These are phyloP conservation scores for Acanthurus leucopareius DNA, from an alignment of 2,797 vertebrate species.

Conservation along the genomic window DNA sequence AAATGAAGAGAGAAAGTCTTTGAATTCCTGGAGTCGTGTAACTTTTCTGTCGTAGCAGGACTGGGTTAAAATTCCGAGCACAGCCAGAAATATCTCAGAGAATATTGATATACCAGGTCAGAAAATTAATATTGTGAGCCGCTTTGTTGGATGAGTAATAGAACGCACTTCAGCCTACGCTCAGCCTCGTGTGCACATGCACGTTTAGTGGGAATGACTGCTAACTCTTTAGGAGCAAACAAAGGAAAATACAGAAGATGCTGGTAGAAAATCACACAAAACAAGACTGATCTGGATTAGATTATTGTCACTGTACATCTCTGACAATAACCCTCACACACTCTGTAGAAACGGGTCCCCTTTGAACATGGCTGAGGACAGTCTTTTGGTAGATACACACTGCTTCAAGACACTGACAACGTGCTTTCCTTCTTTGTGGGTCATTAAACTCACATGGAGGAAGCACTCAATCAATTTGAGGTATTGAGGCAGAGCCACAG, in stretches of 20 bases:
- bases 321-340: not conserved
- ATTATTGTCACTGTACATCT: not conserved
- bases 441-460: slow-evolving; percentile 50
- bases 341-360: not conserved
- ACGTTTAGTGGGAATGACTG: not conserved
- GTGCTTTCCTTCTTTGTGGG: slow-evolving; percentile 33
- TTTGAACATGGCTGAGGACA: not conserved
- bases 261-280: slow-evolving; percentile 1
- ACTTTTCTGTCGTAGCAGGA: not conserved
- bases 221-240: not conserved
- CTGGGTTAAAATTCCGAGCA: not conserved
- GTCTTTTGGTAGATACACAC: slow-evolving; percentile 3
- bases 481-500: slow-evolving; percentile 57
- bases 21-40: not conserved
- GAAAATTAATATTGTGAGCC: not conserved
- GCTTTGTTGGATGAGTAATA: slow-evolving; percentile 25
- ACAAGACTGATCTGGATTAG: not conserved
- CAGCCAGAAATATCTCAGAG: not conserved
- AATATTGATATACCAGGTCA: not conserved
- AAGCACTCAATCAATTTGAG: slow-evolving; percentile 70
- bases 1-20: not conserved
- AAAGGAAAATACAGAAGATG: slow-evolving; percentile 1
- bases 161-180: slow-evolving; percentile 11
- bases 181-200: slow-evolving; percentile 11
- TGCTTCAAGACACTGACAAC: slow-evolving; percentile 37